Evolutionary conservation across 2,113 vertebrate genomes (phyloP), one percentile per base, ranked within the genome.

Genomic region (Clarias batrachus): DNA sequence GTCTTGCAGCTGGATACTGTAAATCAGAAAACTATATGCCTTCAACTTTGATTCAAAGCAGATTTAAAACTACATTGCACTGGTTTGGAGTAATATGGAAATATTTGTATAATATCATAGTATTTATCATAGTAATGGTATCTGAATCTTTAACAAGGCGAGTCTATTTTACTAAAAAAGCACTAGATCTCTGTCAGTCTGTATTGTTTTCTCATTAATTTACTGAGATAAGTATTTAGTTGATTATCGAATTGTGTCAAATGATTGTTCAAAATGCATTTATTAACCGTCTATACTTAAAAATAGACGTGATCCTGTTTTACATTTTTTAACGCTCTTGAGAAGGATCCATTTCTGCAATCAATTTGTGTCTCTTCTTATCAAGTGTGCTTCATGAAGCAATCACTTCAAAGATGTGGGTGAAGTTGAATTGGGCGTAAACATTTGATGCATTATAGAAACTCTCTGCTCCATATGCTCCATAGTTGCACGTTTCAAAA

Each of bases 11-110:
- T 95, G 94, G 93, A 94, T 92, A 84, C 91, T 92, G 93, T 95
- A 95, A 95, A 95, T 95, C 94, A 94, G 88, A 90, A 89, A 91
- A 93, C 90, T 93, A 92, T 94, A 92, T 92, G 93, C 88, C 92
- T 92, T 95, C 91, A 92, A 89, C 93, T 89, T 89, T 87, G 90
- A 71, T 63, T 57, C 82, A n/a, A 94, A 93, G 92, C 93, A 94
- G 94, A 95, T 95, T 95, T 94, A 95, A 92, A 92, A 91, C 78
- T 81, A 84, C 19, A 87, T 93, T 93, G 93, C 92, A 87, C 83
- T 91, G 87, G 91, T 93, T 90, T 91, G 87, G 90, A 92, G 91
- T 92, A 93, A 93, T 92, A 94, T 92, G 91, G 92, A 91, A 94
- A 93, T 91, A 89, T 93, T 93, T 92, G 91, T 86, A 33, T 77